Evolutionary conservation across 1,140 invertebrate species (phyloP).

Genomic region (Zaprionus inermis): DNA sequence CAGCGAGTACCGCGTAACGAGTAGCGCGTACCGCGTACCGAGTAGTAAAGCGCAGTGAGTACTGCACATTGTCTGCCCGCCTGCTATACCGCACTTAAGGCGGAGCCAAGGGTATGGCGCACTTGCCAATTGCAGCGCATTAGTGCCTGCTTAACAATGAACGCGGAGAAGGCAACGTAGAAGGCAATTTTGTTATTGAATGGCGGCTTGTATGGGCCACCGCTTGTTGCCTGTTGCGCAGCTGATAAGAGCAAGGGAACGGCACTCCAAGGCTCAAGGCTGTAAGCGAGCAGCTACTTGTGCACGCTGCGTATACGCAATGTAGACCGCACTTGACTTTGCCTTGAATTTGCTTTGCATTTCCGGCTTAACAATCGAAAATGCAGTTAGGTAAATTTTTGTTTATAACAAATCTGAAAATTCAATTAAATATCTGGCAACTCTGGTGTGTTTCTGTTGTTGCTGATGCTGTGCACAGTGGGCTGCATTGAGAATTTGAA

Average conservation of each 20-base stretch:
- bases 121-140: conserved; percentile 67
- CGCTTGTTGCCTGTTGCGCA: conserved; percentile 3
- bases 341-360: not conserved
- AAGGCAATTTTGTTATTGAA: conserved; percentile 66
- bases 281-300: not conserved
- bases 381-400: not conserved
- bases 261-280: not conserved
- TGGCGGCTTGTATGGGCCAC: not conserved
- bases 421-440: not conserved
- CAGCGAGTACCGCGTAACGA: not conserved
- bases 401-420: not conserved
- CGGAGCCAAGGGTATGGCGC: conserved; percentile 14
- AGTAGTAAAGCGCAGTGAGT: conserved; percentile 8
- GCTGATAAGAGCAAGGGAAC: conserved; percentile 19
- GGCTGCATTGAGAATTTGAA: conserved; percentile 64
- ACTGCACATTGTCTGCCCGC: conserved; percentile 16
- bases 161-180: conserved; percentile 51
- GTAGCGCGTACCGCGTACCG: conserved; percentile 21
- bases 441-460: not conserved
- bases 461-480: conserved; percentile 37
- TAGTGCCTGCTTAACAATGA: conserved; percentile 71
- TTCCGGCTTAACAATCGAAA: not conserved
- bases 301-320: conserved; percentile 1
- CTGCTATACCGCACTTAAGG: conserved; percentile 54
- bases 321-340: not conserved